A percentile compares a stretch with the other conserved stretches of the same genome.
phyloP scores from a whole-genome alignment of 1,140 invertebrate species.

The Cydia amplana region DNA sequence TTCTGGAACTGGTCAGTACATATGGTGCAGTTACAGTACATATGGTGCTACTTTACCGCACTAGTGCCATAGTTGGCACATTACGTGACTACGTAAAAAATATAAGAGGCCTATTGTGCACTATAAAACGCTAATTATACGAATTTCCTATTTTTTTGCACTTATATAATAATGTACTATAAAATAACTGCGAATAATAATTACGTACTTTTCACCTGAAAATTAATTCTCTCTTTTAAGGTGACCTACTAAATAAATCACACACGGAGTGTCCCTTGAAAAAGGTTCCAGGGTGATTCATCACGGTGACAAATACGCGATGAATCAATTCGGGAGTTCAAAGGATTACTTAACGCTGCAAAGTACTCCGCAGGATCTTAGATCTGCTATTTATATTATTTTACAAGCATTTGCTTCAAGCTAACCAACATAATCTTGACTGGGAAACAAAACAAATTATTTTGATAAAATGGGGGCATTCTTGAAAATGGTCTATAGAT shows the following conservation, averaged over 20 bases:
- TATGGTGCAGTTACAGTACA: too few species aligned
- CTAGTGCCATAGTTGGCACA: too few species aligned
- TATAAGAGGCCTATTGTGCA: too few species aligned
- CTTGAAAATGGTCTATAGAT: too few species aligned
- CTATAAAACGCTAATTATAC: too few species aligned
- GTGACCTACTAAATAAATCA: conserved; percentile 21
- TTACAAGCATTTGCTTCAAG: neutral
- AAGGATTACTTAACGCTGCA: conserved; percentile 33
- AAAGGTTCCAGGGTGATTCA: conserved; percentile 28
- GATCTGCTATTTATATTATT: neutral
- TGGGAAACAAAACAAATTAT: too few species aligned
- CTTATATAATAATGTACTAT: too few species aligned
- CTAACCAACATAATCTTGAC: neutral
- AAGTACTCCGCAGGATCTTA: conserved; percentile 11
- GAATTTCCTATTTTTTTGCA: too few species aligned
- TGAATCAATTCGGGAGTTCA: conserved; percentile 30
- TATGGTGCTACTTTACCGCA: too few species aligned
- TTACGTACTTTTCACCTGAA: neutral
- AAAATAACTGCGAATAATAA: neutral
- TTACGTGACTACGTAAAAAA: too few species aligned
- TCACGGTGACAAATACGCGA: conserved; percentile 31
- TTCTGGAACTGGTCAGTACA: too few species aligned
- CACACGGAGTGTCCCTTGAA: conserved; percentile 5
- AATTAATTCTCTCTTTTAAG: neutral
- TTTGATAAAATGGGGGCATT: too few species aligned